Percentiles rank a stretch among this genome's conserved stretches.
Conservation (phyloP, 2,797 vertebrate genomes). For the Bothrops alternatus region DNA sequence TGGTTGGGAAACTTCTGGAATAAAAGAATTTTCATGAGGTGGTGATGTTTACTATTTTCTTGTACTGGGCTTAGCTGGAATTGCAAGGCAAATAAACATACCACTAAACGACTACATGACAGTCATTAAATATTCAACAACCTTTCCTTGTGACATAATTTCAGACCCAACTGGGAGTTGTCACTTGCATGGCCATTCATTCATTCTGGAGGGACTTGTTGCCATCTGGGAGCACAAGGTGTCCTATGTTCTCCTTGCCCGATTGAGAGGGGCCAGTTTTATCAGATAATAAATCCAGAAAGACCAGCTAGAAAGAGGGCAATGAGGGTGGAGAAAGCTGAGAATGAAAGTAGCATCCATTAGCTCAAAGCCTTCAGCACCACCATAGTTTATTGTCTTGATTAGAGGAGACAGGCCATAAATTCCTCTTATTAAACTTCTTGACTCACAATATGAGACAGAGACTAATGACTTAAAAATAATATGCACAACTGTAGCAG, state of each 20-base stretch:
- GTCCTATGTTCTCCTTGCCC: background rate
- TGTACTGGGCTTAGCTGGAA: background rate
- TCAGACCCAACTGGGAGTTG: background rate
- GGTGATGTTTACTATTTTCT: background rate
- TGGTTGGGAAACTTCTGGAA: background rate
- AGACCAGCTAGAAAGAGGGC: slow-evolving; percentile 27
- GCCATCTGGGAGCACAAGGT: background rate
- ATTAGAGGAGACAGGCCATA: slow-evolving; percentile 51
- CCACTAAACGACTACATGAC: background rate
- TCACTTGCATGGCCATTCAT: background rate
- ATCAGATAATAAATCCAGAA: slow-evolving; percentile 41
- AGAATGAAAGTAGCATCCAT: slow-evolving; percentile 46
- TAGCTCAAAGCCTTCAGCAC: slow-evolving; percentile 1
- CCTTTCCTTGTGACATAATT: no score
- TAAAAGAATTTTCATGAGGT: background rate
- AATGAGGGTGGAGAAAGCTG: slow-evolving; percentile 10
- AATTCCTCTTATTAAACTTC: slow-evolving; percentile 61
- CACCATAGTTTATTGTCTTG: slow-evolving; percentile 35
- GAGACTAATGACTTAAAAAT: slow-evolving; percentile 65
- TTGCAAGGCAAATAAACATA: background rate
- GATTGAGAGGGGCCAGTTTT: slow-evolving; percentile 18
- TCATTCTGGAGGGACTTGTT: background rate
- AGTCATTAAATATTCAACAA: background rate
- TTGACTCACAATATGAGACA: slow-evolving; percentile 50
- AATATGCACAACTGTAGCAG: slow-evolving; percentile 45